phyloP scores from a whole-genome alignment of 1,140 invertebrate species.

The Diachasma alloeum region DNA sequence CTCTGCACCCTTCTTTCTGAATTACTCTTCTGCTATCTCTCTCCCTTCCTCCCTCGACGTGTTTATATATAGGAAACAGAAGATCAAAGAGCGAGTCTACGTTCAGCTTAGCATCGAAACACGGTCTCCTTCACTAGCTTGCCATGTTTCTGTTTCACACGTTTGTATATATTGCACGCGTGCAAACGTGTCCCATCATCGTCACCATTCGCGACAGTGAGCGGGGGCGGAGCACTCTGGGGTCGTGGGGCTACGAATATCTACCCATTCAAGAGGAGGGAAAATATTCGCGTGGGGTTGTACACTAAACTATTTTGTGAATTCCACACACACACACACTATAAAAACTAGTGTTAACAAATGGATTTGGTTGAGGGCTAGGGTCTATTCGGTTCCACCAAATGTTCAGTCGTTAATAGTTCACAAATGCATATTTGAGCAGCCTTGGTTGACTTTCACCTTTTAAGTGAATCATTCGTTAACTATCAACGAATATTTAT shows the following conservation, averaged over 20 bases:
- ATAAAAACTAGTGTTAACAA: too few species aligned
- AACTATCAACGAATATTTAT: too few species aligned
- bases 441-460: too few species aligned
- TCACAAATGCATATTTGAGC: too few species aligned
- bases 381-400: too few species aligned
- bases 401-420: too few species aligned
- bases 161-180: neutral
- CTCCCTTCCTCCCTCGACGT: conserved; percentile 25
- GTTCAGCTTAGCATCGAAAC: conserved; percentile 55
- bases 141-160: conserved; percentile 2
- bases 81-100: conserved; percentile 62
- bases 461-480: too few species aligned
- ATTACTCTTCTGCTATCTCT: neutral
- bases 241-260: conserved; percentile 18
- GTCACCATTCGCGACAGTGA: neutral
- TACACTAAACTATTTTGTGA: too few species aligned
- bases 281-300: too few species aligned
- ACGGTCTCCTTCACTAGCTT: conserved; percentile 36
- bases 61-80: conserved; percentile 63
- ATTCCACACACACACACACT: too few species aligned
- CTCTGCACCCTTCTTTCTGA: neutral
- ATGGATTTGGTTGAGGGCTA: too few species aligned
- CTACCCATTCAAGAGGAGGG: neutral
- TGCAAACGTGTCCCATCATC: neutral
- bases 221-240: conserved; percentile 17